Evolutionary conservation across 2,888 invertebrate species (phyloP).

Genomic region (Oligia fasciuncula): DNA sequence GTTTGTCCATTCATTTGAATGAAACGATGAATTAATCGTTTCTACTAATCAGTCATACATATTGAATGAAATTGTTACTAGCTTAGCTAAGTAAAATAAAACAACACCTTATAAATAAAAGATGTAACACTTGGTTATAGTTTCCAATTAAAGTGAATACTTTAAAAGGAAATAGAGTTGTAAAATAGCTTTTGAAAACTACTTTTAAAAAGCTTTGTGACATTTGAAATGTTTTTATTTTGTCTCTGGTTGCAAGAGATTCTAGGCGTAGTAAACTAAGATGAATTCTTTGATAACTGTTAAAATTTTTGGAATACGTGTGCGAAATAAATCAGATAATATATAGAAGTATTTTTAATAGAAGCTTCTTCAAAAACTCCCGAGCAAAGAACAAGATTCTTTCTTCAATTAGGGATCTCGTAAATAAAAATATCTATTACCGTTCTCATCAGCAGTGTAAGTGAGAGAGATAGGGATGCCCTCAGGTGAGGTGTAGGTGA

Average conservation of each 20-base stretch:
- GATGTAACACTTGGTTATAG: slow-evolving; percentile 4
- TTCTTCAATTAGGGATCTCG: not conserved
- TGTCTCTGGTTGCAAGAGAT: slow-evolving; percentile 2
- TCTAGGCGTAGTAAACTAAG: not conserved
- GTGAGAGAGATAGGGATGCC: slow-evolving; percentile 91
- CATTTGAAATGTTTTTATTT: slow-evolving; percentile 32
- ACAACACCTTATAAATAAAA: slow-evolving; percentile 5
- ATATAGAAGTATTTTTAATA: not conserved
- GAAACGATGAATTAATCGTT: slow-evolving; percentile 18
- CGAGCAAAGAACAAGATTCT: not conserved
- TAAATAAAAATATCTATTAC: slow-evolving; percentile 72
- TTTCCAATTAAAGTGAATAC: slow-evolving; percentile 36
- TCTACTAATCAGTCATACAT: not conserved
- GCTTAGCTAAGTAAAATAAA: slow-evolving; percentile 11
- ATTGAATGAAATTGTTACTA: slow-evolving; percentile 20
- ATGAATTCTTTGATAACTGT: not conserved
- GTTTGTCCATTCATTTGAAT: not conserved
- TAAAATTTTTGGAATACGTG: not conserved
- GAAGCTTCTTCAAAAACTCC: not conserved
- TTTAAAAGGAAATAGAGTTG: slow-evolving; percentile 11
- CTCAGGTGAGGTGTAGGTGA: slow-evolving; percentile 93
- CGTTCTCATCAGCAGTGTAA: slow-evolving; percentile 94
- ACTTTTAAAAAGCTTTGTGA: not conserved
- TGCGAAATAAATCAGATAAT: not conserved
- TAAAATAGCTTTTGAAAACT: slow-evolving; percentile 17